These are phyloP conservation scores for Serinus canaria DNA, from an alignment of 2,113 vertebrate species.

Conservation along the genomic window DNA sequence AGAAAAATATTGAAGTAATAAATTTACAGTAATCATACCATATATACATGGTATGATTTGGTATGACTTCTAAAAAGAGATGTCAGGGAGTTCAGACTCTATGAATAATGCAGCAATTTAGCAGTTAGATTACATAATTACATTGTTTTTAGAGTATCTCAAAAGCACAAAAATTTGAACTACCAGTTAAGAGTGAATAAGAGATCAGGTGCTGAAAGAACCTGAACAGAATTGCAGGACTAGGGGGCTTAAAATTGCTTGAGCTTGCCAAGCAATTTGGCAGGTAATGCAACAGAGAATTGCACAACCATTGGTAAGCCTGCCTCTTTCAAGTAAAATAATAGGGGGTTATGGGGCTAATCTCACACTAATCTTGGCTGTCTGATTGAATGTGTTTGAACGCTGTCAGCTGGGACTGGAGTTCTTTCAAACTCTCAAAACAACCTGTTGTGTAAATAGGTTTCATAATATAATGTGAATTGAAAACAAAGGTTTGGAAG, in stretches of 20 bases:
- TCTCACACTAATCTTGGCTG: constrained; percentile 27
- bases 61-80: not conserved
- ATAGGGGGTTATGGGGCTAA: not conserved
- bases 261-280: not conserved
- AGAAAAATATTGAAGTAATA: not conserved
- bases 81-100: not conserved
- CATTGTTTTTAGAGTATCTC: not conserved
- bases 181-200: not conserved
- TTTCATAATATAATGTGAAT: not conserved
- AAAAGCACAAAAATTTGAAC: not conserved
- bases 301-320: constrained; percentile 12
- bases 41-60: not conserved
- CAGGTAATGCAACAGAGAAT: not conserved
- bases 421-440: not conserved
- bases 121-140: not conserved
- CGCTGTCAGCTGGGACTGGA: not conserved
- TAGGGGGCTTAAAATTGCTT: not conserved
- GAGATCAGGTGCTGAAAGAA: not conserved
- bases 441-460: constrained; percentile 9
- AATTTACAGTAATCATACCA: not conserved
- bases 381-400: not conserved
- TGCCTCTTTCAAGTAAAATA: constrained; percentile 28
- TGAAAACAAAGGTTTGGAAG: not conserved
- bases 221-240: not conserved
- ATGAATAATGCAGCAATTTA: not conserved